Evolutionary conservation across 2,888 invertebrate genomes (phyloP), one percentile per base, ranked within the genome.

Genomic region (Galeruca laticollis): DNA sequence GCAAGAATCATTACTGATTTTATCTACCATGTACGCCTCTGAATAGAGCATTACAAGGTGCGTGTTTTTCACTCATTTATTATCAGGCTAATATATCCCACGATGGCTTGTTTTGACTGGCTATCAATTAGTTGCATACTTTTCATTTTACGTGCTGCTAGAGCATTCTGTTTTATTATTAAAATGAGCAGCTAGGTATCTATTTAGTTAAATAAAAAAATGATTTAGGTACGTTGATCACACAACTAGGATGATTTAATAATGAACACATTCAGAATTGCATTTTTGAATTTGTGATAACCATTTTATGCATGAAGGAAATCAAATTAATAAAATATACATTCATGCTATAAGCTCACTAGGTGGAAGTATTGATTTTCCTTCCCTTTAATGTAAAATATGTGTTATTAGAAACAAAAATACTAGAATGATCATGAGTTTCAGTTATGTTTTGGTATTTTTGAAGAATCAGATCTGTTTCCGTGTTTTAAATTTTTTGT

Each of bases 61-160:
- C 74, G 70, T 74, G 74, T 72, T 72, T 67, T 72, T 72, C 63
- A 61, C 67, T 52, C 75, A 73, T 73, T 73, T 69, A 72, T 74
- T 73, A 74, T 69, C 56, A 59, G 43, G 62, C 43, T 61, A 71
- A 73, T 71, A 64, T 73, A 47, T 70, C 68, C 73, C 65, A 69
- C 66, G 63, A 69, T 69, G 61, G 63, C 65, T 70, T 74, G 70
- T 74, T 72, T 64, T 74, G 74, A 74, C 72, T 71, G 64, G 59
- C 54, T 67, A 67, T 71, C 70, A 70, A 73, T 71, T 69, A 73
- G 66, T 69, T 26, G 18, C 62, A 35, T 51, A 59, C 37, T 49
- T 43, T 51, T 26, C 40, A 31, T 62, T 52, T 62, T 35, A 35
- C 33, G 62, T 51, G 51, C 20, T 62, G 51, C 35, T 40, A 13